These are phyloP conservation scores for Drosophila bocqueti DNA, from an alignment of 1,140 invertebrate genomes.

Conservation along the genomic window DNA sequence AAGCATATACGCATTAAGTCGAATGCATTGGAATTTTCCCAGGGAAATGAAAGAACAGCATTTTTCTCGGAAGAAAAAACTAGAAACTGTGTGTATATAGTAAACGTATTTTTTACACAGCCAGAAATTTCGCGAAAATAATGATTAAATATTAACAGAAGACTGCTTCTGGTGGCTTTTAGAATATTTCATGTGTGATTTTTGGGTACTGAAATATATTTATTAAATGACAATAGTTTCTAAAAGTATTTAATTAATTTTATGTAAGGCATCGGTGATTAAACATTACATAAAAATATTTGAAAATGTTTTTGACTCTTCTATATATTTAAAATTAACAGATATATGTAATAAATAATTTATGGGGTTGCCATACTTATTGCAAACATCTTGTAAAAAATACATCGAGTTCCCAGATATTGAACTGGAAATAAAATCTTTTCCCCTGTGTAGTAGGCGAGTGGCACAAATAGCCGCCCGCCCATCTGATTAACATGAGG, in stretches of 20 bases:
- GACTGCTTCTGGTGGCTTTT: background rate
- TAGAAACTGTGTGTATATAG: background rate
- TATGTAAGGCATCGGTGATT: background rate
- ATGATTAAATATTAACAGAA: background rate
- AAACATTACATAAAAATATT: background rate
- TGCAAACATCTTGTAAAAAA: background rate
- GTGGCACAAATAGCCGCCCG: constrained; percentile 44
- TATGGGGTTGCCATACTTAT: no score
- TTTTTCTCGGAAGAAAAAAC: background rate
- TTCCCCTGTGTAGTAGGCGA: constrained; percentile 1
- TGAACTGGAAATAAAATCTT: background rate
- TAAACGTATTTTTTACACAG: constrained; percentile 1
- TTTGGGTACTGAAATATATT: background rate
- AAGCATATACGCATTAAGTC: constrained; percentile 55
- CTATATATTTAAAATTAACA: no score
- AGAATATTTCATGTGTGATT: background rate
- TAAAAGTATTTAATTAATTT: background rate
- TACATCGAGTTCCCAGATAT: background rate
- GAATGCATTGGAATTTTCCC: constrained; percentile 22
- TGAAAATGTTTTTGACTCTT: no score
- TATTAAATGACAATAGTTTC: background rate
- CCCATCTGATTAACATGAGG: constrained; percentile 59
- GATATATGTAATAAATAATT: no score
- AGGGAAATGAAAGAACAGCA: constrained; percentile 30
- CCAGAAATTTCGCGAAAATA: background rate